Evolutionary conservation across 1,140 invertebrate genomes (phyloP).

Genomic region (Aporrectodea caliginosa): DNA sequence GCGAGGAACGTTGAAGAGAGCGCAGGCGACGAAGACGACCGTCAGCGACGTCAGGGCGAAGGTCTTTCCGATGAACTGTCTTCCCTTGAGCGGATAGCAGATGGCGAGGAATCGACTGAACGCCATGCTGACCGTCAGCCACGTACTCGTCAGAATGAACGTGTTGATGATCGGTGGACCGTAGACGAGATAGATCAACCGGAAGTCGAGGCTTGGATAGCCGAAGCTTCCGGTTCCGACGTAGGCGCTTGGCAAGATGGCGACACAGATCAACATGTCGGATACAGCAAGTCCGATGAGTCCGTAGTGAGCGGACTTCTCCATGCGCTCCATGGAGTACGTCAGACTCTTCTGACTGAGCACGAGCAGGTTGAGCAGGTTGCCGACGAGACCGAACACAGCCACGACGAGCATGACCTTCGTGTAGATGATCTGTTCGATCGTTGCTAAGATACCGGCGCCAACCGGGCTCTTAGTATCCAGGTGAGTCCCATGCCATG

Average conservation of each 20-base stretch:
- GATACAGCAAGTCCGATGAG: slow-evolving; percentile 18
- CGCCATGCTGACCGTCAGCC: slow-evolving; percentile 52
- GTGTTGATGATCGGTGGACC: slow-evolving; percentile 45
- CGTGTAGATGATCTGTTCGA: not conserved
- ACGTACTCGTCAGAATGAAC: slow-evolving; percentile 49
- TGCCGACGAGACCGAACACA: slow-evolving; percentile 11
- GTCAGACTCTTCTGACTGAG: slow-evolving; percentile 39
- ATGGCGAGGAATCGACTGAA: slow-evolving; percentile 49
- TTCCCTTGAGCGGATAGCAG: slow-evolving; percentile 47
- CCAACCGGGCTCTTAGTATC: no score
- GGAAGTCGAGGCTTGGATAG: not conserved
- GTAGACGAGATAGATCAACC: slow-evolving; percentile 34
- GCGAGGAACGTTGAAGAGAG: slow-evolving; percentile 48
- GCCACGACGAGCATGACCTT: not conserved
- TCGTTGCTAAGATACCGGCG: not conserved
- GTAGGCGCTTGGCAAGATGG: slow-evolving; percentile 25
- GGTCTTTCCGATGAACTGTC: slow-evolving; percentile 44
- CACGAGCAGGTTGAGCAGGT: slow-evolving; percentile 38
- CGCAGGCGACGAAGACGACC: slow-evolving; percentile 43
- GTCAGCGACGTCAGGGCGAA: slow-evolving; percentile 45
- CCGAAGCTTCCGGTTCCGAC: not conserved
- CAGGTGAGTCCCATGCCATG: no score
- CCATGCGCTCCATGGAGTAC: slow-evolving; percentile 22
- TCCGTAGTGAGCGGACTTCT: slow-evolving; percentile 22
- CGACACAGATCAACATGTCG: slow-evolving; percentile 24